These are phyloP conservation scores for Luidia sarsii DNA, from an alignment of 53 echinoderm and acorn worm species.

Conservation along the genomic window DNA sequence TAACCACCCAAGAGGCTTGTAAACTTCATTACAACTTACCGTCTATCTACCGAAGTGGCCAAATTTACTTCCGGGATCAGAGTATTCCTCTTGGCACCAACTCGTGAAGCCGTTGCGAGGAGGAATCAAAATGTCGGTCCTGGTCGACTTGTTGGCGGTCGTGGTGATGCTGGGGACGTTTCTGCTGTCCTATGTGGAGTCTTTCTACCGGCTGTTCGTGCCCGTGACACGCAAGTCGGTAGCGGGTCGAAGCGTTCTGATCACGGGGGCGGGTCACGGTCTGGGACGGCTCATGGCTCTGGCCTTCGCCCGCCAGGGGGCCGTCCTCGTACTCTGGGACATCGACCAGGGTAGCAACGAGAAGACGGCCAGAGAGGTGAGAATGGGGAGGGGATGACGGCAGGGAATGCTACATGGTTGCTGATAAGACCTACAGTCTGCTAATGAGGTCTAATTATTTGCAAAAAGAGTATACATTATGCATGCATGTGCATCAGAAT, in stretches of 20 bases:
- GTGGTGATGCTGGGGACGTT: constrained; percentile 14
- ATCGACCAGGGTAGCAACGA: constrained; percentile 69
- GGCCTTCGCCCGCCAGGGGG: constrained; percentile 67
- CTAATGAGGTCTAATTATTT: too few relatives aligned
- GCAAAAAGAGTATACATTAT: too few relatives aligned
- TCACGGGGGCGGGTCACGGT: constrained; percentile 93
- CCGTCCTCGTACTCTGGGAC: constrained; percentile 84
- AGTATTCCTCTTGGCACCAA: too few relatives aligned
- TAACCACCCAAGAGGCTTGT: too few relatives aligned
- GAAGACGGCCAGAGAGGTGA: constrained; percentile 60
- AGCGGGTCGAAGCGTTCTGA: constrained; percentile 63
- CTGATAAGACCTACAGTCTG: not conserved
- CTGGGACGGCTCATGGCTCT: constrained; percentile 76
- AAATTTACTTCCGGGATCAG: too few relatives aligned
- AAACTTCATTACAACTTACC: too few relatives aligned
- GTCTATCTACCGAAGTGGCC: too few relatives aligned
- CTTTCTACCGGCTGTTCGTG: constrained; percentile 44
- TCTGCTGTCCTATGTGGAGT: constrained; percentile 43
- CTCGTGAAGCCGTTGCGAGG: too few relatives aligned
- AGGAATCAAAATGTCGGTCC: constrained; percentile 26
- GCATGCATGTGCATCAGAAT: too few relatives aligned
- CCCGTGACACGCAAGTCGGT: constrained; percentile 66
- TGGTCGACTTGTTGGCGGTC: not conserved
- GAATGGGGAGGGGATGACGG: not conserved
- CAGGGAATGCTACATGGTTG: too few relatives aligned